phyloP scores from a whole-genome alignment of 1,140 invertebrate genomes.

The Coptotermes formosanus region DNA sequence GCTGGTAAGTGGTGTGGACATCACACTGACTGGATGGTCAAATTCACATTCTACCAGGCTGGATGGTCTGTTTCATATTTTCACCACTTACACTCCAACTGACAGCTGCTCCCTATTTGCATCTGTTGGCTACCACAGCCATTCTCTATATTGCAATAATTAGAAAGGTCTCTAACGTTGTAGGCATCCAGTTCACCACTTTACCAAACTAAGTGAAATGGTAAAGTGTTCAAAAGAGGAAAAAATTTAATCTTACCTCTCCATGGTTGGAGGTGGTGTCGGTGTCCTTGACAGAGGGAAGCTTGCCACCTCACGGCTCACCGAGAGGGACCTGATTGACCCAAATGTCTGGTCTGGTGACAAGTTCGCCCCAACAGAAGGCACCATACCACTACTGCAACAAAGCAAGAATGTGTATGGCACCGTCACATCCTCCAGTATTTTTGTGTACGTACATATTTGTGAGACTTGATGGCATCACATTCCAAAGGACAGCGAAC shows the following conservation, averaged over 20 bases:
- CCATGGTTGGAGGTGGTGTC: constrained; percentile 53
- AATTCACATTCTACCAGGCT: too few relatives aligned
- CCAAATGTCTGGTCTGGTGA: constrained; percentile 71
- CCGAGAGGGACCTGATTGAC: constrained; percentile 67
- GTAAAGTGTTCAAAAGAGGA: too few relatives aligned
- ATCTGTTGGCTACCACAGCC: too few relatives aligned
- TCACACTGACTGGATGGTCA: too few relatives aligned
- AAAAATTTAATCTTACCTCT: neutral
- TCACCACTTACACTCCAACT: too few relatives aligned
- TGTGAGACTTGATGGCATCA: neutral
- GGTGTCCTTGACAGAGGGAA: constrained; percentile 72
- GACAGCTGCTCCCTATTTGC: too few relatives aligned
- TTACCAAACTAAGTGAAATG: too few relatives aligned
- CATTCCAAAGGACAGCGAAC: neutral
- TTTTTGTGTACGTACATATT: neutral
- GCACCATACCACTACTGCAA: constrained; percentile 60
- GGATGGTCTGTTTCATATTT: too few relatives aligned
- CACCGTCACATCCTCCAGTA: neutral
- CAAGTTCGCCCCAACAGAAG: constrained; percentile 60
- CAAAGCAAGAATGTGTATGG: neutral
- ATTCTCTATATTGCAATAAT: too few relatives aligned
- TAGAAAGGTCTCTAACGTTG: too few relatives aligned
- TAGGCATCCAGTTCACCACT: too few relatives aligned
- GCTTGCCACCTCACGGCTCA: constrained; percentile 71
- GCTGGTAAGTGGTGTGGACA: too few relatives aligned